Evolutionary conservation across 2,888 invertebrate genomes (phyloP).

Genomic region (Luffia ferchaultella): DNA sequence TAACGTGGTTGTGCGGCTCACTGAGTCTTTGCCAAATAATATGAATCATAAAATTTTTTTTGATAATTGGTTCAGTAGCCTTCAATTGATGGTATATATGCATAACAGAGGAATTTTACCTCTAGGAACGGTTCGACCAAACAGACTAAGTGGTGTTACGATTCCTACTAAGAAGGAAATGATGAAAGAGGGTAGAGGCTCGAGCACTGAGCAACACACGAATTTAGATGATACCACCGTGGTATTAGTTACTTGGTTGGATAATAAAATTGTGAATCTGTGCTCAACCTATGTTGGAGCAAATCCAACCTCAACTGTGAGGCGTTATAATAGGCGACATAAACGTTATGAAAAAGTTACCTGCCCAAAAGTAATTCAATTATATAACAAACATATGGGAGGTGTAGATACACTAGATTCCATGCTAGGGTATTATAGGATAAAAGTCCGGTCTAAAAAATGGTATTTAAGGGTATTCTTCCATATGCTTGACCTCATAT

Average conservation of each 20-base stretch:
- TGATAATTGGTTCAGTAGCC: conserved; percentile 25
- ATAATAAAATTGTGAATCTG: conserved; percentile 11
- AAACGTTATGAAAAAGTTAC: conserved; percentile 1
- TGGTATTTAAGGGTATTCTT: conserved; percentile 4
- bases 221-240: conserved; percentile 6
- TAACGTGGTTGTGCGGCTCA: conserved; percentile 22
- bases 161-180: conserved; percentile 8
- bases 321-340: conserved; percentile 1
- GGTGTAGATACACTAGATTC: conserved; percentile 4
- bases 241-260: conserved; percentile 9
- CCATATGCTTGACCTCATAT: conserved; percentile 3
- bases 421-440: conserved; percentile 5
- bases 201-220: background rate
- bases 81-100: conserved; percentile 14
- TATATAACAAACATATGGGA: conserved; percentile 5
- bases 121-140: conserved; percentile 10
- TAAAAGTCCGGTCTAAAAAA: conserved; percentile 3
- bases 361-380: conserved; percentile 4
- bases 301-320: conserved; percentile 1
- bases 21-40: conserved; percentile 19
- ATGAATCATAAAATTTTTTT: conserved; percentile 23
- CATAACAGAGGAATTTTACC: conserved; percentile 14
- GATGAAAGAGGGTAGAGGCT: conserved; percentile 8
- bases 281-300: conserved; percentile 10
- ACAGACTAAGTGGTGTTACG: conserved; percentile 9